phyloP scores from a whole-genome alignment of 2,888 invertebrate genomes.

The Sphecodes monilicornis region DNA sequence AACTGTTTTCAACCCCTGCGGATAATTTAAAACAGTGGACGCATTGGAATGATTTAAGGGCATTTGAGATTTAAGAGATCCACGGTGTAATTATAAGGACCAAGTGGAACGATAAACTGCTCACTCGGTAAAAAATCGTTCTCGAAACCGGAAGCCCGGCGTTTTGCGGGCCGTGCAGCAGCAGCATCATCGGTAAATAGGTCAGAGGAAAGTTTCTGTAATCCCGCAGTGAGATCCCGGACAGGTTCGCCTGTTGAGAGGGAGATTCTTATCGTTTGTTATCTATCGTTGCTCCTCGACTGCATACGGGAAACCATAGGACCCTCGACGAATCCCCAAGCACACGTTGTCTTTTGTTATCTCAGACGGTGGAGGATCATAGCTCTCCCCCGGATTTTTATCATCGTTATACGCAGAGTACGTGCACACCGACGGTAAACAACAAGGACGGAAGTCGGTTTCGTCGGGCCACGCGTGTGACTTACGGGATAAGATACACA shows the following conservation, averaged over 20 bases:
- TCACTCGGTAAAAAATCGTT: not conserved
- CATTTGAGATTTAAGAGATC: too few relatives aligned
- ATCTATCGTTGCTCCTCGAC: slow-evolving; percentile 38
- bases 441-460: not conserved
- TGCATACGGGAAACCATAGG: slow-evolving; percentile 9
- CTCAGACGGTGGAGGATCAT: not conserved
- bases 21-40: too few relatives aligned
- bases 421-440: slow-evolving; percentile 29
- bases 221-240: slow-evolving; percentile 22
- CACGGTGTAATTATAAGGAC: not conserved
- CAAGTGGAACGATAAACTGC: not conserved
- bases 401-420: slow-evolving; percentile 34
- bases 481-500: not conserved
- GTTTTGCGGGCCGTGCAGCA: not conserved
- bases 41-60: too few relatives aligned
- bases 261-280: slow-evolving; percentile 51
- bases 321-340: slow-evolving; percentile 22
- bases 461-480: slow-evolving; percentile 1
- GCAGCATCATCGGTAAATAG: slow-evolving; percentile 54
- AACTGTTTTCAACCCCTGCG: too few relatives aligned
- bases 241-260: slow-evolving; percentile 60
- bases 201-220: slow-evolving; percentile 54
- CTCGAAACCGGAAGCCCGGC: not conserved
- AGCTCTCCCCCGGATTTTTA: slow-evolving; percentile 42
- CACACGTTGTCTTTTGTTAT: slow-evolving; percentile 41